Evolutionary conservation across 2,888 invertebrate species (phyloP).

Genomic region (Epinotia ramella): DNA sequence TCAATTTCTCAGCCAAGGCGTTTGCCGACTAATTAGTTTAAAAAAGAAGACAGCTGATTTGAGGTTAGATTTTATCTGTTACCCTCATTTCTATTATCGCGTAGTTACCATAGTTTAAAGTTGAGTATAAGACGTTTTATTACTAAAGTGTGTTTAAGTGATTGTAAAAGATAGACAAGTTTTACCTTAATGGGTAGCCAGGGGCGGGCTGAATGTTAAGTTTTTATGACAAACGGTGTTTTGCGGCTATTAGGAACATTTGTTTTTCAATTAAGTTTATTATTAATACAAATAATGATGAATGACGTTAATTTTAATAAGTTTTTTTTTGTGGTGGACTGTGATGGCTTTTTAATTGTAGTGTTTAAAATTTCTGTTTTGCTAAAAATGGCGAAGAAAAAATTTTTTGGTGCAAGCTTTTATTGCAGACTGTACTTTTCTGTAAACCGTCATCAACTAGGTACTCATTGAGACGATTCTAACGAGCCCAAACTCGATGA

Average conservation of each 20-base stretch:
- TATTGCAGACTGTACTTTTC: too few species aligned
- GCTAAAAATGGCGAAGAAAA: too few species aligned
- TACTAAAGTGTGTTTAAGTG: background rate
- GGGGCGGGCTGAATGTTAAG: constrained; percentile 10
- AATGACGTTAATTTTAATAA: background rate
- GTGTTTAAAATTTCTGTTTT: too few species aligned
- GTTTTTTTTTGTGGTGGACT: background rate
- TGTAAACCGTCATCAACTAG: too few species aligned
- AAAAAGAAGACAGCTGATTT: constrained; percentile 31
- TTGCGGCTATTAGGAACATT: constrained; percentile 17
- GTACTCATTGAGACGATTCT: too few species aligned
- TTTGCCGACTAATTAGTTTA: constrained; percentile 17
- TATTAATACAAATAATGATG: constrained; percentile 23
- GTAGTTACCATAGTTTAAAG: background rate
- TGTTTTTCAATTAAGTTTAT: constrained; percentile 32
- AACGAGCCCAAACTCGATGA: too few species aligned
- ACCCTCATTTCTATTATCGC: background rate
- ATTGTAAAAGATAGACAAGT: background rate
- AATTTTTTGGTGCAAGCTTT: too few species aligned
- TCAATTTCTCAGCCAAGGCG: constrained; percentile 29
- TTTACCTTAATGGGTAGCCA: constrained; percentile 3
- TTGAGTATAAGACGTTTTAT: constrained; percentile 12
- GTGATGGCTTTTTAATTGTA: background rate
- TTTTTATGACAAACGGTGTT: constrained; percentile 16
- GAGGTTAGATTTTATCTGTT: constrained; percentile 7